Evolutionary conservation across 1,140 invertebrate species (phyloP).

Genomic region (Wasmannia auropunctata): DNA sequence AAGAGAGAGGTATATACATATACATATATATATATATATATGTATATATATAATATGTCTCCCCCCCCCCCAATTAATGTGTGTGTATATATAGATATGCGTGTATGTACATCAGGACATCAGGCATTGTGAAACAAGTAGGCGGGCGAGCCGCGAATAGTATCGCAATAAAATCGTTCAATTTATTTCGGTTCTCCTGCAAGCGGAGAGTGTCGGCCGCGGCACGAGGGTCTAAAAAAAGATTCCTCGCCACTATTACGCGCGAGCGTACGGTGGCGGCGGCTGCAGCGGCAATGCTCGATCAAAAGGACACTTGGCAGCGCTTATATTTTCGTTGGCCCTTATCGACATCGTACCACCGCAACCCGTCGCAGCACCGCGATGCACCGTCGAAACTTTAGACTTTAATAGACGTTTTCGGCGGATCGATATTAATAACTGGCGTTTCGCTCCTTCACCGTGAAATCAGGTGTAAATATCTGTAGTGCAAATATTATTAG

Average conservation of each 20-base stretch:
- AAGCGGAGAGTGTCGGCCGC: constrained; percentile 45
- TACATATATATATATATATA: neutral
- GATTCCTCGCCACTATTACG: constrained; percentile 45
- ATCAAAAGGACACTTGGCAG: constrained; percentile 57
- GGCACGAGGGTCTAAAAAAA: constrained; percentile 47
- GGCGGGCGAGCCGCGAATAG: constrained; percentile 45
- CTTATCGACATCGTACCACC: constrained; percentile 37
- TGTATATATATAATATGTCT: neutral
- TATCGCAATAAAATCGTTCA: constrained; percentile 59
- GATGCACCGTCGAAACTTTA: constrained; percentile 1
- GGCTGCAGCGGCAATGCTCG: constrained; percentile 51
- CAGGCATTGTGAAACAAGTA: constrained; percentile 51
- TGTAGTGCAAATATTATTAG: neutral
- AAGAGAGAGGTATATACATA: neutral
- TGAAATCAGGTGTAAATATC: neutral
- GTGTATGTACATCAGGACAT: neutral
- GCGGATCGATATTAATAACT: constrained; percentile 23
- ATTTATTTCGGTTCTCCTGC: constrained; percentile 54
- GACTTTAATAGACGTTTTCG: neutral
- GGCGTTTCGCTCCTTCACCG: neutral
- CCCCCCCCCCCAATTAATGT: neutral
- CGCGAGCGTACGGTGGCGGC: constrained; percentile 10
- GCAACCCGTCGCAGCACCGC: neutral
- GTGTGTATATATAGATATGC: neutral
- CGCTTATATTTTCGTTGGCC: constrained; percentile 52